Evolutionary conservation across 2,113 vertebrate genomes (phyloP), one percentile per base, ranked within the genome.

Genomic region (Plestiodon gilberti): DNA sequence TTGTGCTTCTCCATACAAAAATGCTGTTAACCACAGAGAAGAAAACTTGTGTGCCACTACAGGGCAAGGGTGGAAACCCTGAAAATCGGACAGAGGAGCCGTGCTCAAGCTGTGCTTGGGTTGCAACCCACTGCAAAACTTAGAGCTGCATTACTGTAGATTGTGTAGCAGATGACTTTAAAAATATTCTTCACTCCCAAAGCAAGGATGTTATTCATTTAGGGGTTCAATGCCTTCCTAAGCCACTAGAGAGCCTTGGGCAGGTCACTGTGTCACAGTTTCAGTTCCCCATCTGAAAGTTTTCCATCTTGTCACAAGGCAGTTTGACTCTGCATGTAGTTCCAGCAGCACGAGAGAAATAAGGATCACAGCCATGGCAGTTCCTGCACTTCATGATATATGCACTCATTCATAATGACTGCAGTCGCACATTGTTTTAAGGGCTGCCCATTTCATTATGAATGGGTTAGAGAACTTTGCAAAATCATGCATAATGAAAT

Each of bases 401-500:
- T 23, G 55, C 57, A 86, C 43, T 59, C 30, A 59, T 71, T 71
- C 23, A 10, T 1, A 48, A 28, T 35, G 4, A 43, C 84, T 71
- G 22, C 28, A 71, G 35, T 9, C 38, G 15, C 67, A 52, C 59
- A 48, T 85, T 62, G 22, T 74, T 73, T 61, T 74, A 64, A 80
- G 23, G 28, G 20, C 8, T 73, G 30, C 7, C 59, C 30, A 62
- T 81, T 80, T 48, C 67, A 30, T 80, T 73, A 80, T 81, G n/a
- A 70, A 86, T 86, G 84, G 28, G 18, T 86, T 86, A 57, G 35
- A 61, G 28, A 73, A 33, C 35, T 71, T 38, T 62, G 38, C 2
- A 35, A 86, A 80, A 43, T 33, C 38, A 52, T 35, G 61, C 15
- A 62, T 62, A 62, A 81, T 86, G 38, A 80, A 80, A 80, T 80